Evolutionary conservation across 2,888 invertebrate species (phyloP), one percentile per base, ranked within the genome.

Genomic region (Cyclophora punctaria): DNA sequence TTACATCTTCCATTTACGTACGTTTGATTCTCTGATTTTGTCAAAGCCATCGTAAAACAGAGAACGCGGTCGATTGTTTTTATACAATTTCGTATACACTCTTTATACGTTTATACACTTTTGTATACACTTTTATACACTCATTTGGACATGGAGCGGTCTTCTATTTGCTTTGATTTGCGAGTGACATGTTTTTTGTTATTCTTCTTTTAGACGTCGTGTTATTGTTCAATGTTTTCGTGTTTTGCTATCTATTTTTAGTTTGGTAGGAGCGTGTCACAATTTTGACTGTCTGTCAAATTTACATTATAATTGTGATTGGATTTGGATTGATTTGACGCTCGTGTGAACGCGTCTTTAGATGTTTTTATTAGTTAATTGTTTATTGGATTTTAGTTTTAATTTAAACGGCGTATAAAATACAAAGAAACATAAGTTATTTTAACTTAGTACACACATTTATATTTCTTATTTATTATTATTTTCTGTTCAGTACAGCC

Each of bases 1-100:
- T 66, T 69, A 72, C 73, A 73, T 82, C 82, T 84, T 85, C 81
- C 82, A 83, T 83, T 80, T 81, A 79, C 78, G 79, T 78, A 71
- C 78, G 79, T 83, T 79, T 80, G 81, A 83, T 83, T 83, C 76
- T 74, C 80, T 79, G 84, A 84, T 84, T 83, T 80, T 74, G 82
- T 83, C 80, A 84, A 86, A 82, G 80, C 78, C 80, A 73, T 81
- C 79, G 81, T 83, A 84, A 83, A 86, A 84, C 84, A 84, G 73
- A 83, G 73, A 75, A 69, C 71, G 68, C 73, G 71, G 70, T 68
- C 69, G 75, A 84, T 84, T 87, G 86, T 87, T 86, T 87, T 87
- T 85, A 82, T 83, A 86, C 83, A 85, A 84, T 84, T 82, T 50
- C 46, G 78, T 74, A 59, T 50, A 67, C 72, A 63, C 71, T 73